Evolutionary conservation across 2,797 vertebrate species (phyloP).

Genomic region (Cercopithecus mitis): DNA sequence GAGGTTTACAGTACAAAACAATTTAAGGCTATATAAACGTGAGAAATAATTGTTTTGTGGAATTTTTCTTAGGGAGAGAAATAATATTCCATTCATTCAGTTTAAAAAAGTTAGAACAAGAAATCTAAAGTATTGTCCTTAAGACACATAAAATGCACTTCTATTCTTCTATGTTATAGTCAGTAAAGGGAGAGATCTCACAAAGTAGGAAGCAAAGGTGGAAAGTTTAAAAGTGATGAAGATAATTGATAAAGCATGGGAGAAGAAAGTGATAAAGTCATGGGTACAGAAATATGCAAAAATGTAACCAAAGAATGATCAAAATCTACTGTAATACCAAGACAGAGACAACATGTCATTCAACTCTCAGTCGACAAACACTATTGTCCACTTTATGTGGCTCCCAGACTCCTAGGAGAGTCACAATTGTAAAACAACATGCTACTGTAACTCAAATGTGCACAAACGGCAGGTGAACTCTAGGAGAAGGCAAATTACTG

Average conservation of each 20-base stretch:
- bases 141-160: neutral
- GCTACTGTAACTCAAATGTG: neutral
- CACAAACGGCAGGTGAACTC: neutral
- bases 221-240: neutral
- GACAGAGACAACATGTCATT: neutral
- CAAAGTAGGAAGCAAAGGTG: neutral
- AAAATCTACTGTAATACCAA: neutral
- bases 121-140: neutral
- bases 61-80: conserved; percentile 34
- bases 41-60: conserved; percentile 12
- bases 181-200: neutral
- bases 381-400: no score
- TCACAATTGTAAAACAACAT: neutral
- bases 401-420: neutral
- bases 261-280: neutral
- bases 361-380: neutral
- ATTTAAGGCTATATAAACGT: neutral
- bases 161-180: neutral
- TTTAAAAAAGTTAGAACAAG: conserved; percentile 45
- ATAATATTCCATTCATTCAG: neutral
- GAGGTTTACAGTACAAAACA: neutral
- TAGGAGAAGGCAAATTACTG: neutral
- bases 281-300: neutral
- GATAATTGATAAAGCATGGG: neutral
- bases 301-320: neutral